Base-by-base conservation (phyloP, 1,140 invertebrate genomes). In the Drosophila insularis region DNA sequence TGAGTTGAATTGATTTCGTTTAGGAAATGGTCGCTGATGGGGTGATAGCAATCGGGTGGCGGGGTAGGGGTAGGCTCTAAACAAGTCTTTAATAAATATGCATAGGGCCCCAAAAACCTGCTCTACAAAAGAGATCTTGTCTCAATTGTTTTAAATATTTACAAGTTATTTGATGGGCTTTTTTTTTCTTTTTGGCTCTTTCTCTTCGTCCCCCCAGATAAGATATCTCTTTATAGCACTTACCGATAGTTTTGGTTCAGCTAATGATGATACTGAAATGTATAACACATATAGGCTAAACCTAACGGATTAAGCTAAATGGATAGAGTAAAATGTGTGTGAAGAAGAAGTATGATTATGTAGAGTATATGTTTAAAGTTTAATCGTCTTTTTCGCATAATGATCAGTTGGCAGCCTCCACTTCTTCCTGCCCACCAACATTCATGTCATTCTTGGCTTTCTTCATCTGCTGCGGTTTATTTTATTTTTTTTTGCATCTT, bases 1-100 rank as follows among this genome's bases (percentile, higher is more conserved):
- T 80, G 76, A 82, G 82, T 87, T 77, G 79, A 87, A 89, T 89
- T 89, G 79, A 89, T 82, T 82, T 87, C 84, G 76, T 82, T 87
- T 87, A 89, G 77, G 68, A 87, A 89, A 86, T 89, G 67, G 39
- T 37, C 11, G 11, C 10, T 37, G 10, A 37, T 37, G 35, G 35
- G 10, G 35, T 13, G 35, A 37, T 37, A 13, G 5, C 27, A 27
- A 27, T 27, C 23, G 11, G 35, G 11, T 4, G 35, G 11, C 1
- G 3, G 35, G 35, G 1, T 0, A 2, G 11, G 32, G 10, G 11
- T 2, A 11, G 35, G 11, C 10, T 37, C 32, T 31, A 63, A 63
- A 63, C 40, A 62, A 62, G 60, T 58, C 55, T 60, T 19, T 23
- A 54, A 39, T 37, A 78, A 82, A 75, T 78, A 64, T 81, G 71